phyloP scores from a whole-genome alignment of 2,113 vertebrate genomes.

The pig (Sus scrofa) region DNA sequence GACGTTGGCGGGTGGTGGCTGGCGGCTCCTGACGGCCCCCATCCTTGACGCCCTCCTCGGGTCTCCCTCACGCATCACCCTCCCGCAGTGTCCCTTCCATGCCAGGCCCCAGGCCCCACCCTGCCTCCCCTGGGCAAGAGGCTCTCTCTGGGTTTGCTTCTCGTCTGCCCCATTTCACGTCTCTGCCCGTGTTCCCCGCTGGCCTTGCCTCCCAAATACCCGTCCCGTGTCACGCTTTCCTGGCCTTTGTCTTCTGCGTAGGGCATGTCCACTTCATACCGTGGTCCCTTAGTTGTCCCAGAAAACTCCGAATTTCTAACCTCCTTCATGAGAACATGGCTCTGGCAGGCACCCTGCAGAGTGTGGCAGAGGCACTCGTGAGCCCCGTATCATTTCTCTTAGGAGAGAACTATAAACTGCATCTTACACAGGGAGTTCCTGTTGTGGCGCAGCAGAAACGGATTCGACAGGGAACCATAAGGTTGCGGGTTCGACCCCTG shows the following conservation, averaged over 20 bases:
- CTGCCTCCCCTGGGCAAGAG: fast-evolving
- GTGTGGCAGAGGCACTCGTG: fast-evolving
- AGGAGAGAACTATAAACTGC: too few relatives aligned
- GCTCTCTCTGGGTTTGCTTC: not conserved
- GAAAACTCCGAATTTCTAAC: not conserved
- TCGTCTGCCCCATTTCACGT: fast-evolving
- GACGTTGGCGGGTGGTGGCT: fast-evolving
- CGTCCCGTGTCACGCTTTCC: not conserved
- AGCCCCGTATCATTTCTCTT: fast-evolving
- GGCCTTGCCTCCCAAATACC: fast-evolving
- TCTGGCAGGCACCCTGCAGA: fast-evolving
- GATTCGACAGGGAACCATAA: too few relatives aligned
- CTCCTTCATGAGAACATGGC: fast-evolving
- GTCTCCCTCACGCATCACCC: not conserved
- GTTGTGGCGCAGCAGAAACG: too few relatives aligned
- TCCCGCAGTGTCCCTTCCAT: fast-evolving
- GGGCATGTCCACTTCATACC: not conserved
- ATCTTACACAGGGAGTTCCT: fast-evolving
- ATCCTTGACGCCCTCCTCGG: fast-evolving
- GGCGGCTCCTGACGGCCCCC: fast-evolving
- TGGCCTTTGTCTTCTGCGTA: not conserved
- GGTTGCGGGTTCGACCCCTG: too few relatives aligned
- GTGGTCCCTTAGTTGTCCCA: not conserved
- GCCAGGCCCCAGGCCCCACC: too few relatives aligned
- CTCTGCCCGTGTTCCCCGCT: fast-evolving